Conservation (phyloP, 2,888 invertebrate genomes). For the Philopedon plagiatum region DNA sequence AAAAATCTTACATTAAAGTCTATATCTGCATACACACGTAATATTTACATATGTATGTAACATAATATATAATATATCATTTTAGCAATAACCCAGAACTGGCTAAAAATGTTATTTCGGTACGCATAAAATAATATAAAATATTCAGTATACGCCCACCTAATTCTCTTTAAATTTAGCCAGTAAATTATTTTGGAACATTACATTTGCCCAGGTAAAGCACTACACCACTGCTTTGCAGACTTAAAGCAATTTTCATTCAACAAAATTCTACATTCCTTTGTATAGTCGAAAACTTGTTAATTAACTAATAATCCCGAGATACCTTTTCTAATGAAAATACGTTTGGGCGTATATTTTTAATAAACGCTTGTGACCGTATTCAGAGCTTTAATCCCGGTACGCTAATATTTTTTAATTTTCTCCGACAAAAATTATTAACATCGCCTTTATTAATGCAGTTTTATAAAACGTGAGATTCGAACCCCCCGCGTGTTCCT, state of each 20-base stretch:
- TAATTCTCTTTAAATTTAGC: too few species aligned
- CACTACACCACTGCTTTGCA: too few species aligned
- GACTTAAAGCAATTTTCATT: background rate
- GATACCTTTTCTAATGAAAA: slow-evolving; percentile 26
- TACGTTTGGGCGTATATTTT: slow-evolving; percentile 37
- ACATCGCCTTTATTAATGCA: slow-evolving; percentile 39
- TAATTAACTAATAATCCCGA: slow-evolving; percentile 27
- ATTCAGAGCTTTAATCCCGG: slow-evolving; percentile 31
- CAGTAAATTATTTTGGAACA: too few species aligned
- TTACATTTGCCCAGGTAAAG: too few species aligned
- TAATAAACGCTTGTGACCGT: slow-evolving; percentile 37
- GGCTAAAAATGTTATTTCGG: too few species aligned
- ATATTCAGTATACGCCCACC: too few species aligned
- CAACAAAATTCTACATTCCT: background rate
- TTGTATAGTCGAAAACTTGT: slow-evolving; percentile 1
- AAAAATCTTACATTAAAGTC: too few species aligned
- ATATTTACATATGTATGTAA: too few species aligned
- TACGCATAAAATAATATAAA: too few species aligned
- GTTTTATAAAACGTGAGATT: slow-evolving; percentile 40
- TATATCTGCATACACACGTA: too few species aligned
- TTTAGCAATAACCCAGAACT: too few species aligned
- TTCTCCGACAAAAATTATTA: slow-evolving; percentile 42
- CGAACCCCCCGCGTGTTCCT: slow-evolving; percentile 38
- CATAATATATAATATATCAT: too few species aligned
- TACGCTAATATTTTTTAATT: slow-evolving; percentile 45